Evolutionary conservation across 2,797 vertebrate species (phyloP).

Genomic region (Myotis daubentonii): DNA sequence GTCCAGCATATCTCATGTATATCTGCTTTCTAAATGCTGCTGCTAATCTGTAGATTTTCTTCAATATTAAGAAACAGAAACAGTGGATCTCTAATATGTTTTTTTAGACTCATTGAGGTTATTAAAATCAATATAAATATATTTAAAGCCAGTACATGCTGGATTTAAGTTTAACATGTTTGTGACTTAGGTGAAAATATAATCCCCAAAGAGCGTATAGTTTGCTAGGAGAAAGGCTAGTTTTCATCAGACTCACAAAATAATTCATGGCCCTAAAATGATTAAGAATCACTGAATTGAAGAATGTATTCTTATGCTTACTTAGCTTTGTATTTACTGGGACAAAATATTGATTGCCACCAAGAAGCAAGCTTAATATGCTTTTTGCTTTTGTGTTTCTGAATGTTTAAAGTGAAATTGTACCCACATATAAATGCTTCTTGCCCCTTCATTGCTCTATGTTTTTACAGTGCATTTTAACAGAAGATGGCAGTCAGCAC

Average conservation of each 20-base stretch:
- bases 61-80: slow-evolving; percentile 26
- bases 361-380: slow-evolving; percentile 53
- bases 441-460: background rate
- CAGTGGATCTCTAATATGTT: background rate
- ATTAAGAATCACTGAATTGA: background rate
- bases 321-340: background rate
- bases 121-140: slow-evolving; percentile 33
- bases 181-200: slow-evolving; percentile 1
- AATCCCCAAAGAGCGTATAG: background rate
- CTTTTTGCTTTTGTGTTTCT: background rate
- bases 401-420: background rate
- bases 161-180: background rate
- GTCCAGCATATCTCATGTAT: background rate
- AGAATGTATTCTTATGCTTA: background rate
- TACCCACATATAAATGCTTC: background rate
- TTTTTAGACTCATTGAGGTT: background rate
- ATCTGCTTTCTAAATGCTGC: background rate
- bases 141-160: background rate
- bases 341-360: slow-evolving; percentile 41
- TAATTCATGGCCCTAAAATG: background rate
- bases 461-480: slow-evolving; percentile 89
- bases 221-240: background rate
- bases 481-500: slow-evolving; percentile 87
- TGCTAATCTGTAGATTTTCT: background rate
- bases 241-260: background rate